Conservation (phyloP, 1,140 invertebrate species). For the Chionoecetes opilio region DNA sequence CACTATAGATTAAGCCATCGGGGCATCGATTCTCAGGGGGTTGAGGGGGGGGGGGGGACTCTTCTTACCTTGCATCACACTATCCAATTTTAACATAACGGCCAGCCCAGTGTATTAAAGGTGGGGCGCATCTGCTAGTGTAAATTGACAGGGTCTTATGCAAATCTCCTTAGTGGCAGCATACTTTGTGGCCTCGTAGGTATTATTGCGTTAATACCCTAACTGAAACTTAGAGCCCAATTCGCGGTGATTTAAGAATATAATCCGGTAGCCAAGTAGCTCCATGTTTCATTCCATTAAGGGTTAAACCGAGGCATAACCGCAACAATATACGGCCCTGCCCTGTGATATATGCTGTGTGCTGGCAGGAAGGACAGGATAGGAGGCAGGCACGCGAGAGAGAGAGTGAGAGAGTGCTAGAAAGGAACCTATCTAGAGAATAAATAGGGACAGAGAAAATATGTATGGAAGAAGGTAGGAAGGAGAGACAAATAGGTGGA, state of each 20-base stretch:
- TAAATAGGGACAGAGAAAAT: background rate
- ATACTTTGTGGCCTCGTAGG: background rate
- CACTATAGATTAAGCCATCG: conserved; percentile 7
- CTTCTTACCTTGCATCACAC: conserved; percentile 16
- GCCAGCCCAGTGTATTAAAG: background rate
- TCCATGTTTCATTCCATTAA: background rate
- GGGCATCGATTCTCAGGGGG: background rate
- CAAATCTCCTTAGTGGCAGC: background rate
- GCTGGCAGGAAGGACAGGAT: background rate
- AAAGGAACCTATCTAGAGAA: background rate
- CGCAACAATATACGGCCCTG: background rate
- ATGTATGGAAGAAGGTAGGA: background rate
- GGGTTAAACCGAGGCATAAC: conserved; percentile 16
- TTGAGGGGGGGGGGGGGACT: too few species aligned
- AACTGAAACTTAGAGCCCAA: background rate
- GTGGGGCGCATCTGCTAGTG: background rate
- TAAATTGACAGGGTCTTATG: background rate
- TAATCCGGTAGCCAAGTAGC: conserved; percentile 16
- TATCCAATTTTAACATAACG: background rate
- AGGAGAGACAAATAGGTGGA: background rate
- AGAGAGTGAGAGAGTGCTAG: background rate
- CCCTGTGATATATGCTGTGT: background rate
- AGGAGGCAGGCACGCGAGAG: background rate
- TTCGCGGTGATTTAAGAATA: conserved; percentile 15
- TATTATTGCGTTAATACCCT: conserved; percentile 30